Conservation (phyloP, 2,888 invertebrate genomes). For the Amphipoea lucens region DNA sequence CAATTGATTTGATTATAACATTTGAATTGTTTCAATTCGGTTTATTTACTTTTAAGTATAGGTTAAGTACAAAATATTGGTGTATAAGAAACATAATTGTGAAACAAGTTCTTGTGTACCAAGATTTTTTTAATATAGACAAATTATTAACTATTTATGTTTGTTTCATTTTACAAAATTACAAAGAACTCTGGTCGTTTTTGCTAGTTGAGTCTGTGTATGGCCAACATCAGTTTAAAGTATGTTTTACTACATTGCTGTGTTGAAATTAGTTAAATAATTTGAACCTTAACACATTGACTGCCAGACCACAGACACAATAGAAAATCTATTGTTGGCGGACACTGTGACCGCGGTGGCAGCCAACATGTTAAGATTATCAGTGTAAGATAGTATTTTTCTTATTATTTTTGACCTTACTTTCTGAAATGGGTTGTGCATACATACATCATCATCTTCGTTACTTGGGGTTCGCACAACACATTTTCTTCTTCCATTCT, state of each 20-base stretch:
- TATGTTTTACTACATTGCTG: not conserved
- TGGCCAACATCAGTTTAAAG: not conserved
- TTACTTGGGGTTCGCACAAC: not conserved
- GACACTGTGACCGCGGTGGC: no score
- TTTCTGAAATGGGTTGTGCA: not conserved
- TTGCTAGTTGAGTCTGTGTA: not conserved
- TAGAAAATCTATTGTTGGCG: no score
- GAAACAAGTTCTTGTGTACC: conserved; percentile 46
- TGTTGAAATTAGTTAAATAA: no score
- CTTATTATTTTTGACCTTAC: not conserved
- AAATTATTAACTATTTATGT: conserved; percentile 24
- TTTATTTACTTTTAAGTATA: conserved; percentile 53
- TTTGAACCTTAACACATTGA: not conserved
- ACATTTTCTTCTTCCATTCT: not conserved
- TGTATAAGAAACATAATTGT: conserved; percentile 38
- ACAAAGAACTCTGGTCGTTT: not conserved
- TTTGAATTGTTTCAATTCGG: conserved; percentile 19
- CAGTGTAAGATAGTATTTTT: not conserved
- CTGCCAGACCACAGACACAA: no score
- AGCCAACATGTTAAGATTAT: no score
- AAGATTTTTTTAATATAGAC: conserved; percentile 59
- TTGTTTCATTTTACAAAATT: conserved; percentile 40
- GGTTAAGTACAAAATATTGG: conserved; percentile 56
- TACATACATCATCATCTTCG: not conserved
- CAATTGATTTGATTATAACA: conserved; percentile 8